phyloP scores from a whole-genome alignment of 2,113 vertebrate genomes.

The Urocynchramus pylzowi region DNA sequence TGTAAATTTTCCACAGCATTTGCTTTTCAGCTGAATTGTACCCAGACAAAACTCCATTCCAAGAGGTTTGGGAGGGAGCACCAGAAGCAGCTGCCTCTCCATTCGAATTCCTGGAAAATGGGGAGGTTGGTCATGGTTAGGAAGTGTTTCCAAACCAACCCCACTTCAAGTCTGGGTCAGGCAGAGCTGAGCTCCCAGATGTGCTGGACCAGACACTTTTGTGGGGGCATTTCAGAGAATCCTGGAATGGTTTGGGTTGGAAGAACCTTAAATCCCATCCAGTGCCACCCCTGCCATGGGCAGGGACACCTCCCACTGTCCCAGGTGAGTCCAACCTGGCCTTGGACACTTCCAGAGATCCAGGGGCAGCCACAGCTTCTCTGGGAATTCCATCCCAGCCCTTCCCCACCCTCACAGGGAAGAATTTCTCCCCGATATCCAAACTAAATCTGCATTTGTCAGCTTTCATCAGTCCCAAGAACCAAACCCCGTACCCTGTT shows the following conservation, averaged over 20 bases:
- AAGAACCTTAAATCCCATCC: accelerated
- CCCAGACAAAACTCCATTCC: not conserved
- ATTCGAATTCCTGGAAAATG: accelerated
- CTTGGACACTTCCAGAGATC: not conserved
- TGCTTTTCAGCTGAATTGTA: not conserved
- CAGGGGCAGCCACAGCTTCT: not conserved
- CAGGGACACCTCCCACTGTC: not conserved
- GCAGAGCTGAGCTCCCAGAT: not conserved
- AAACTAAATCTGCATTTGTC: not conserved
- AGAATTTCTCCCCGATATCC: accelerated
- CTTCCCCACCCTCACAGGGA: accelerated
- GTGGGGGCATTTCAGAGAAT: not conserved
- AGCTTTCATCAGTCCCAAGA: not conserved
- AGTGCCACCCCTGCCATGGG: not conserved
- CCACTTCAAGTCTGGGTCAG: not conserved
- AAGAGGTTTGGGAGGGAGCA: not conserved
- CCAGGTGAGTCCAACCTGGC: accelerated
- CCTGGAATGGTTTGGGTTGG: not conserved
- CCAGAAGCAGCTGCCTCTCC: not conserved
- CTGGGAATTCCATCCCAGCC: not conserved
- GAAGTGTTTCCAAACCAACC: not conserved
- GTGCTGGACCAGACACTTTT: accelerated
- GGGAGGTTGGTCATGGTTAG: not conserved
- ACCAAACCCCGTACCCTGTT: not conserved
- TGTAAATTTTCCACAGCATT: not conserved